Percentiles rank a stretch among this genome's conserved stretches.
Evolutionary conservation across 2,113 vertebrate genomes (phyloP).

Genomic region (Gambusia holbrooki): DNA sequence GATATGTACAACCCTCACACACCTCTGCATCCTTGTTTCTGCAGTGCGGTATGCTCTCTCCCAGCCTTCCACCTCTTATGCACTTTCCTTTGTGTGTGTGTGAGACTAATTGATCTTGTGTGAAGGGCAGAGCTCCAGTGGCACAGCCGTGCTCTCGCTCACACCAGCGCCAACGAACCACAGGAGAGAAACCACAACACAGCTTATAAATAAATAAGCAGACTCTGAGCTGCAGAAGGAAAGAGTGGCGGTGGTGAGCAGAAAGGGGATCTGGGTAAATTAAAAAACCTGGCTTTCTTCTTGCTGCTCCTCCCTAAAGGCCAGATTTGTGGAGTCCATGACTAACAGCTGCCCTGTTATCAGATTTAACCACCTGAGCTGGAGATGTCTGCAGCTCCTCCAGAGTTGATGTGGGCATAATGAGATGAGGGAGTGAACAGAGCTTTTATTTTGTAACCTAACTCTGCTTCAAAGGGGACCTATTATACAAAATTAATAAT

Average conservation of each 20-base stretch:
- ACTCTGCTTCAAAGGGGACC: too few relatives aligned
- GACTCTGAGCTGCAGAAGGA: slow-evolving; percentile 28
- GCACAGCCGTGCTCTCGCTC: slow-evolving; percentile 12
- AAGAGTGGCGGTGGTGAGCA: slow-evolving; percentile 25
- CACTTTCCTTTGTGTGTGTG: slow-evolving; percentile 10
- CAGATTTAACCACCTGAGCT: too few relatives aligned
- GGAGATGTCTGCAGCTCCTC: too few relatives aligned
- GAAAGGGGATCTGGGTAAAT: slow-evolving; percentile 16
- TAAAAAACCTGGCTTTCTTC: too few relatives aligned
- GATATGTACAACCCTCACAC: not conserved
- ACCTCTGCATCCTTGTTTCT: slow-evolving; percentile 2
- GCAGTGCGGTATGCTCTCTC: slow-evolving; percentile 1
- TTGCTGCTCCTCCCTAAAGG: too few relatives aligned
- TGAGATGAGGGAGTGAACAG: too few relatives aligned
- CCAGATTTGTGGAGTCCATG: too few relatives aligned
- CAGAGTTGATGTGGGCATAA: too few relatives aligned
- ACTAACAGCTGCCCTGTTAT: too few relatives aligned
- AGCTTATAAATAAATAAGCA: slow-evolving; percentile 60
- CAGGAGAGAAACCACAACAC: slow-evolving; percentile 35
- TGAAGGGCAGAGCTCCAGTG: slow-evolving; percentile 49
- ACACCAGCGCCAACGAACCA: slow-evolving; percentile 32
- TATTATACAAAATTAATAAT: too few relatives aligned
- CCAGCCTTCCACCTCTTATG: not conserved
- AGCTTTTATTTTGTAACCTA: too few relatives aligned
- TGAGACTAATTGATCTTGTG: slow-evolving; percentile 55